A percentile compares a stretch with the other conserved stretches of the same genome.
Evolutionary conservation across 2,797 vertebrate genomes (phyloP).

Genomic region (Synaphobranchus kaupii): DNA sequence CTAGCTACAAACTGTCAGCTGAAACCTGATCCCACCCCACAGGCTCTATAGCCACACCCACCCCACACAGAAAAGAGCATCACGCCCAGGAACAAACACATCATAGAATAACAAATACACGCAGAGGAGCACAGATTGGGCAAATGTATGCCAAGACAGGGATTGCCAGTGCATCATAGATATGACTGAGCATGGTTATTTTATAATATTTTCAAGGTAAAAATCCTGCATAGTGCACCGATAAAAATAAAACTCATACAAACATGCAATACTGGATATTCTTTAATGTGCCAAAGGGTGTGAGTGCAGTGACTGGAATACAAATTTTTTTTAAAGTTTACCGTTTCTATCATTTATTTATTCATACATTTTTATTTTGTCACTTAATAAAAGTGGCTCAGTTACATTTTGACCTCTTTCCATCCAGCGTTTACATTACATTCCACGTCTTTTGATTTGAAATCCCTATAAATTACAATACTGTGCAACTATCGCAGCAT

Average conservation of each 20-base stretch:
- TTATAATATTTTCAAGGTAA: too few relatives aligned
- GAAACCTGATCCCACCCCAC: too few relatives aligned
- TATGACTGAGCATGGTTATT: too few relatives aligned
- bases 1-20: too few relatives aligned
- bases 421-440: constrained; percentile 14
- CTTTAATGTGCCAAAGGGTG: neutral
- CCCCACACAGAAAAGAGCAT: too few relatives aligned
- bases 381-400: neutral
- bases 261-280: neutral
- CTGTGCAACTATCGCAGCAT: constrained; percentile 23
- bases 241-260: neutral
- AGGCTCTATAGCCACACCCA: too few relatives aligned
- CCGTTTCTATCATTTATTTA: constrained; percentile 19
- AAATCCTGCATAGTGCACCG: too few relatives aligned
- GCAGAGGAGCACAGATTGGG: too few relatives aligned
- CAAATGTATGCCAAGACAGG: too few relatives aligned
- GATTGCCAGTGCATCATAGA: too few relatives aligned
- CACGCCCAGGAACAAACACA: too few relatives aligned
- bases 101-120: too few relatives aligned
- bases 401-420: neutral
- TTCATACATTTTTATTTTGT: neutral
- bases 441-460: constrained; percentile 4
- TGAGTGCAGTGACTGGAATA: neutral
- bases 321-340: neutral
- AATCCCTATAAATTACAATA: neutral